A percentile compares a stretch with the other conserved stretches of the same genome.
phyloP scores from a whole-genome alignment of 2,113 vertebrate species.

The Lampris incognitus region DNA sequence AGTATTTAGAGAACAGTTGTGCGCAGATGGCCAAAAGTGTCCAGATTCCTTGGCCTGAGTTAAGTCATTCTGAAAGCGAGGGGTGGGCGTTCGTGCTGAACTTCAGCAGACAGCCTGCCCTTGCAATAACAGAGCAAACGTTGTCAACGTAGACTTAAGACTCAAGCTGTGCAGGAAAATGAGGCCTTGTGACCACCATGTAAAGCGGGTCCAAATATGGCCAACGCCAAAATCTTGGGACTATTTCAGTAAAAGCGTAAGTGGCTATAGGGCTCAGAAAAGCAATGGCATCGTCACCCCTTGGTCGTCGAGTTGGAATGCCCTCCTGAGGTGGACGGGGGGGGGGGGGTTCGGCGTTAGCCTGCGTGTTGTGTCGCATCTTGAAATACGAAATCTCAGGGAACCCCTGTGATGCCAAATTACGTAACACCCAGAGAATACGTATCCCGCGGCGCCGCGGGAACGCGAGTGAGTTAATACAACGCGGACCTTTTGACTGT shows the following conservation, averaged over 20 bases:
- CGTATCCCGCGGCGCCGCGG: no score
- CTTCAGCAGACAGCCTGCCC: neutral
- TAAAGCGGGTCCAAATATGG: neutral
- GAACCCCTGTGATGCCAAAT: conserved; percentile 34
- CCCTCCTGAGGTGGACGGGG: neutral
- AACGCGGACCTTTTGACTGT: no score
- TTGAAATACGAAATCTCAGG: conserved; percentile 26
- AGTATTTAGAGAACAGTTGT: no score
- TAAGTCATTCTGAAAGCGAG: no score
- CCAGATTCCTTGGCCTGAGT: no score
- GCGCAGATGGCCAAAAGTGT: no score
- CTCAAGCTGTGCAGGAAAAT: neutral
- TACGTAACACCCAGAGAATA: no score
- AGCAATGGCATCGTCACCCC: neutral
- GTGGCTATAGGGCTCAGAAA: neutral
- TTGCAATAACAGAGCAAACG: conserved; percentile 8
- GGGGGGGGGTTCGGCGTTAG: neutral
- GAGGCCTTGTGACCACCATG: neutral
- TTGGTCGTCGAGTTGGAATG: neutral
- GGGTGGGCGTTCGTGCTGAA: no score
- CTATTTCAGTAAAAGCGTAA: no score
- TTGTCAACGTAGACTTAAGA: conserved; percentile 7
- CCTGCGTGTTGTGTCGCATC: conserved; percentile 39
- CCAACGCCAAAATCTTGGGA: neutral
- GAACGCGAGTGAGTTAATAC: no score